These are phyloP conservation scores for Apis florea DNA, from an alignment of 1,140 invertebrate genomes.

Conservation along the genomic window DNA sequence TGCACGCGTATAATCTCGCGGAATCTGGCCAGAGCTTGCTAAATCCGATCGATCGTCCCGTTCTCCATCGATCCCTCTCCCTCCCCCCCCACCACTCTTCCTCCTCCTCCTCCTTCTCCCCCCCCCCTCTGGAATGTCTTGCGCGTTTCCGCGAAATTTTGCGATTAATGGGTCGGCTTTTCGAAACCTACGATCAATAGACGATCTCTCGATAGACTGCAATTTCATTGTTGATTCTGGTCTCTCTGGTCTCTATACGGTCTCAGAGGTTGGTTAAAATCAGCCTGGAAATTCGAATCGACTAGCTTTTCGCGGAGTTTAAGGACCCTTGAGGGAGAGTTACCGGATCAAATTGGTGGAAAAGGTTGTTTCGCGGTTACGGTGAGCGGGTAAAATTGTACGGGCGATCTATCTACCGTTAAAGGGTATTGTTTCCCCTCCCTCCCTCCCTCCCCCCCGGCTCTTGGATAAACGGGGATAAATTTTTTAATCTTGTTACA, in stretches of 20 bases:
- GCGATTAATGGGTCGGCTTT: slow-evolving; percentile 17
- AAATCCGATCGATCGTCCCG: slow-evolving; percentile 58
- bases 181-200: slow-evolving; percentile 4
- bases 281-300: background rate
- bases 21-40: slow-evolving; percentile 58
- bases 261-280: background rate
- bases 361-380: background rate
- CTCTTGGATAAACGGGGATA: no score
- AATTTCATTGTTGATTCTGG: slow-evolving; percentile 4
- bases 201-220: slow-evolving; percentile 22
- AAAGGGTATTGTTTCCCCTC: no score
- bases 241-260: no score
- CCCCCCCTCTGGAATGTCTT: slow-evolving; percentile 20
- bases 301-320: background rate
- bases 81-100: background rate
- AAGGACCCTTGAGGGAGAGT: background rate
- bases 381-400: background rate
- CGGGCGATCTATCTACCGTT: no score
- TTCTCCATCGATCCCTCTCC: slow-evolving; percentile 21
- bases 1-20: slow-evolving; percentile 65
- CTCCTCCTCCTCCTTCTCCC: no score
- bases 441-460: no score
- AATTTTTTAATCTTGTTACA: no score
- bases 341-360: background rate
- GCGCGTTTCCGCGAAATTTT: slow-evolving; percentile 40